These are phyloP conservation scores for Periophthalmus magnuspinnatus DNA, from an alignment of 2,797 vertebrate species.

Conservation along the genomic window DNA sequence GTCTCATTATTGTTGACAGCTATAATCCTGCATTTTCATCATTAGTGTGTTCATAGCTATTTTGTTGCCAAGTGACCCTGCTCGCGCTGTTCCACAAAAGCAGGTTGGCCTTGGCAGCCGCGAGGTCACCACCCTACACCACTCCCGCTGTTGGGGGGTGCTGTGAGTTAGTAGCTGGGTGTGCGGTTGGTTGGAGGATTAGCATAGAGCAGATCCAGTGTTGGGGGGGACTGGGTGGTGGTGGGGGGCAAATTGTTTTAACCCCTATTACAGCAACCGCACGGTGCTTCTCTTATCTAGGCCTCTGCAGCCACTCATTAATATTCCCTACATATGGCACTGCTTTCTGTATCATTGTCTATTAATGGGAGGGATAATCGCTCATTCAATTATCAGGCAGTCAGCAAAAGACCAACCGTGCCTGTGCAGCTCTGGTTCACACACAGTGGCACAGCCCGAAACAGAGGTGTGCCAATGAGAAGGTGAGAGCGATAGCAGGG, in stretches of 20 bases:
- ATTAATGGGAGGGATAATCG: slow-evolving; percentile 98
- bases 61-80: slow-evolving; percentile 52
- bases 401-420: slow-evolving; percentile 86
- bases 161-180: slow-evolving; percentile 47
- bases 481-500: slow-evolving; percentile 86
- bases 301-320: slow-evolving; percentile 97
- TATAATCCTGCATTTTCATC: slow-evolving; percentile 43
- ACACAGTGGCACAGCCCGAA: slow-evolving; percentile 75
- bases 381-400: slow-evolving; percentile 98
- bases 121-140: slow-evolving; percentile 59
- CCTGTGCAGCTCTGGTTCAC: slow-evolving; percentile 69
- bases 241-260: slow-evolving; percentile 79
- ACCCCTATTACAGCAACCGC: slow-evolving; percentile 77
- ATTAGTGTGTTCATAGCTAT: slow-evolving; percentile 46
- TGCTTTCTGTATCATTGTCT: slow-evolving; percentile 96
- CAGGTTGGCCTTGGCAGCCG: slow-evolving; percentile 43
- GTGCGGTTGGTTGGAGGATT: slow-evolving; percentile 60
- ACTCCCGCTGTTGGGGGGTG: slow-evolving; percentile 39
- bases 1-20: slow-evolving; percentile 11
- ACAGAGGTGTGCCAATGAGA: slow-evolving; percentile 81
- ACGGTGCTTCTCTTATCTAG: slow-evolving; percentile 86
- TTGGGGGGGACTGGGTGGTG: slow-evolving; percentile 32
- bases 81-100: slow-evolving; percentile 49
- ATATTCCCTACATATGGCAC: slow-evolving; percentile 94
- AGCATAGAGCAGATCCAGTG: slow-evolving; percentile 40